Evolutionary conservation across 2,888 invertebrate species (phyloP), one percentile per base, ranked within the genome.

Genomic region (Agrotis puta): DNA sequence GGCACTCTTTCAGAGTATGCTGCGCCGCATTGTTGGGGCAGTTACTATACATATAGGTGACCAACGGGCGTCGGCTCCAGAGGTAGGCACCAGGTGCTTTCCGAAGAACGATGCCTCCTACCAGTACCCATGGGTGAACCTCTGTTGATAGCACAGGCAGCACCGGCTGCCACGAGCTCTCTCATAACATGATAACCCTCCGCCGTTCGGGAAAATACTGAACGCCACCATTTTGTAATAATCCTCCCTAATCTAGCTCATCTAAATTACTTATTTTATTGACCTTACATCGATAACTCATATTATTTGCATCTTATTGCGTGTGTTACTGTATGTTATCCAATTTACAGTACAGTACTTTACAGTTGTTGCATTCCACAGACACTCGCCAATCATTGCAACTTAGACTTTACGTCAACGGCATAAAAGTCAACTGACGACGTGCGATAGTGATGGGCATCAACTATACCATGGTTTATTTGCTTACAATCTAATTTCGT

Each of bases 231-330:
- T 56, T 18, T 56, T 33, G 54, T 56, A 33, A 20, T 56, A 56
- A n/a, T 33, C 33, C n/a, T 33, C 33, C 39, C 39, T 66, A 61
- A 79, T 66, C 61, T 75, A 70, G 43, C 81, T 74, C 80, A 48
- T 59, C 39, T 78, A 50, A 51, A 48, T 74, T 63, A 77, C 47
- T 61, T 61, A 68, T 64, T 77, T 58, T 66, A 58, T 50, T 62
- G 43, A 72, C 33, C 57, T 54, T 72, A 77, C 22, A 64, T 7
- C 62, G 67, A 54, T 62, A 63, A 78, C 33, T 63, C 16, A 33
- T 72, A 64, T 58, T 70, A 70, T 54, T 64, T 43, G 39, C 24
- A 39, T 62, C 22, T 64, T 74, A 80, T 75, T 64, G 68, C 68
- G 61, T 45, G 24, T 65, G 24, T 65, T 39, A 63, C 45, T 74